These are phyloP conservation scores for Ptychochromis oligacanthus DNA, from an alignment of 2,113 vertebrate species.

Conservation along the genomic window DNA sequence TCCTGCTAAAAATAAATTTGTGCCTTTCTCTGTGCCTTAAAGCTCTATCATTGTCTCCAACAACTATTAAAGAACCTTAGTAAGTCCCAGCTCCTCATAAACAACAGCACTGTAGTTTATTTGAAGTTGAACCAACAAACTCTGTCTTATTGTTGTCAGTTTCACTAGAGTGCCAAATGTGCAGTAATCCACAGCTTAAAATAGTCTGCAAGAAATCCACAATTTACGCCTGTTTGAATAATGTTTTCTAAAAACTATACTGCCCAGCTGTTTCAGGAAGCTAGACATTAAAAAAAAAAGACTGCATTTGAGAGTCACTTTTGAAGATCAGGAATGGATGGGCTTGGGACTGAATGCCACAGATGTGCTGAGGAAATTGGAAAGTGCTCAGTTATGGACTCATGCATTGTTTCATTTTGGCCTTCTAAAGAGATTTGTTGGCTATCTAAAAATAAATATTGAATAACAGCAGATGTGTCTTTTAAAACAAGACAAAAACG, in stretches of 20 bases:
- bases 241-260: conserved; percentile 6
- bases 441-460: neutral
- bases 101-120: neutral
- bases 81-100: neutral
- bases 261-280: conserved; percentile 3
- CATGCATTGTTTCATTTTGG: neutral
- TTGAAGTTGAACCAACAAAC: neutral
- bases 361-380: neutral
- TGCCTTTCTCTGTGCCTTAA: neutral
- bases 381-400: neutral
- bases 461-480: neutral
- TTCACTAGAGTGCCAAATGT: neutral
- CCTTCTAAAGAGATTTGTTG: neutral
- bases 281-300: neutral
- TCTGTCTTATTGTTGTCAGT: neutral
- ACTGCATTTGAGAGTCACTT: neutral
- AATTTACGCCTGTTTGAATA: neutral
- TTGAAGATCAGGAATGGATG: neutral
- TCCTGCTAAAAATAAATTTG: neutral
- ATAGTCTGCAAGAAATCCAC: conserved; percentile 19
- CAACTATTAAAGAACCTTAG: neutral
- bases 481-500: neutral
- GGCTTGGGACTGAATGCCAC: neutral
- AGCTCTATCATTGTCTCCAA: neutral
- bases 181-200: conserved; percentile 20